Conservation (phyloP, 1,140 invertebrate species). For the Acromyrmex heyeri region DNA sequence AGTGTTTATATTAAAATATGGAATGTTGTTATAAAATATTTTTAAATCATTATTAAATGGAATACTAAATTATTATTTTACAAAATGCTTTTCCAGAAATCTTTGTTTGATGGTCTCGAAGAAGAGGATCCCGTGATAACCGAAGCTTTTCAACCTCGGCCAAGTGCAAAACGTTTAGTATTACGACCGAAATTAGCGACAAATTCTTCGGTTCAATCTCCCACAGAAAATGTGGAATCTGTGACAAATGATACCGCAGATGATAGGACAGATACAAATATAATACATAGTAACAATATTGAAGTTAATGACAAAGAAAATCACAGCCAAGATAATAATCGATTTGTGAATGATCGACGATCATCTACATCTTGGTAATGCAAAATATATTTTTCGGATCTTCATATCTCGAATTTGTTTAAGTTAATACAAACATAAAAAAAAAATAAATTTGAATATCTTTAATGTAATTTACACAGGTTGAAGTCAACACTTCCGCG, state of each 20-base stretch:
- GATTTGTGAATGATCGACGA: slow-evolving; percentile 74
- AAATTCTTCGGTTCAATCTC: slow-evolving; percentile 61
- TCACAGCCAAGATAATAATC: slow-evolving; percentile 69
- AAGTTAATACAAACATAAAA: background rate
- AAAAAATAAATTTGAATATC: background rate
- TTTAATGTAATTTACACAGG: slow-evolving; percentile 51
- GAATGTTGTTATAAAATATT: background rate
- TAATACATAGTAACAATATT: slow-evolving; percentile 54
- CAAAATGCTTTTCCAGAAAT: slow-evolving; percentile 86
- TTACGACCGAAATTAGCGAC: slow-evolving; percentile 84
- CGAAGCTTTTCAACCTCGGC: slow-evolving; percentile 89
- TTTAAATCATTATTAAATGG: background rate
- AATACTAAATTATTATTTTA: slow-evolving; percentile 13
- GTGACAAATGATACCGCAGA: slow-evolving; percentile 26
- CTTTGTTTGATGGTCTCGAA: slow-evolving; percentile 90
- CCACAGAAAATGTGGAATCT: slow-evolving; percentile 70
- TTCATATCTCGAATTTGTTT: background rate
- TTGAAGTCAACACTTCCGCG: slow-evolving; percentile 65
- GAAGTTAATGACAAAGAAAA: slow-evolving; percentile 82
- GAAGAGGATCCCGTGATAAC: slow-evolving; percentile 89
- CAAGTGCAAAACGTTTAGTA: slow-evolving; percentile 89
- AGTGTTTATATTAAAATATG: background rate
- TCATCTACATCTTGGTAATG: slow-evolving; percentile 81
- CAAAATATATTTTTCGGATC: background rate
- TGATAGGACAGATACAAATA: slow-evolving; percentile 49